A percentile compares a stretch with the other conserved stretches of the same genome.
These are phyloP conservation scores for Dicentrarchus labrax DNA, from an alignment of 2,113 vertebrate genomes.

Conservation along the genomic window DNA sequence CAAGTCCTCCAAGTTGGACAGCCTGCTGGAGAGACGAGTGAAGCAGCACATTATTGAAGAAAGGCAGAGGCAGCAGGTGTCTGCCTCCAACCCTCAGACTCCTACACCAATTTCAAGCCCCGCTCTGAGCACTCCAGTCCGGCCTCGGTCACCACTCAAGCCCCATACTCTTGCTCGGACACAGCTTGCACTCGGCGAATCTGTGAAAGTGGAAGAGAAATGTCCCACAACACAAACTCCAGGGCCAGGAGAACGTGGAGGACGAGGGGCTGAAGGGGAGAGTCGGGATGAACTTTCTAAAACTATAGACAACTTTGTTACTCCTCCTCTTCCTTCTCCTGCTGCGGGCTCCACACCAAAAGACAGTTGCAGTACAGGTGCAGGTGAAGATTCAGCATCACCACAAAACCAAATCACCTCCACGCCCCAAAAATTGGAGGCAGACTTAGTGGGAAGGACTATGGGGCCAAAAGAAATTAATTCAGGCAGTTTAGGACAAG, in stretches of 20 bases:
- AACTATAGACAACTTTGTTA: slow-evolving; percentile 27
- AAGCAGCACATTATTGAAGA: slow-evolving; percentile 95
- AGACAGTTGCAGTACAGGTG: slow-evolving; percentile 64
- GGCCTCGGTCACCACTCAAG: slow-evolving; percentile 67
- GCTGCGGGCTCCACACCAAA: slow-evolving; percentile 49
- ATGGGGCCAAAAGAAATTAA: slow-evolving; percentile 59
- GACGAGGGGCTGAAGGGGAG: slow-evolving; percentile 24
- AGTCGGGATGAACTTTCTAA: slow-evolving; percentile 37
- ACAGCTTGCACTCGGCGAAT: slow-evolving; percentile 28
- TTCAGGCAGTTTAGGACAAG: slow-evolving; percentile 45
- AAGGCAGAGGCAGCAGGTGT: slow-evolving; percentile 87
- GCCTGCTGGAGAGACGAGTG: slow-evolving; percentile 93
- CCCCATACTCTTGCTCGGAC: slow-evolving; percentile 59
- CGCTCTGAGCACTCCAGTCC: slow-evolving; percentile 56
- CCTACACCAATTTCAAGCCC: slow-evolving; percentile 10
- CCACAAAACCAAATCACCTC: slow-evolving; percentile 53
- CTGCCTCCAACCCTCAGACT: slow-evolving; percentile 60
- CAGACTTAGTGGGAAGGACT: slow-evolving; percentile 69
- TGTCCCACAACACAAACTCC: slow-evolving; percentile 31
- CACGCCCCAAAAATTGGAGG: slow-evolving; percentile 45
- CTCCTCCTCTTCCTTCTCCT: slow-evolving; percentile 43
- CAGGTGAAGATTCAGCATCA: slow-evolving; percentile 50
- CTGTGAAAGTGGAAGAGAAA: slow-evolving; percentile 58
- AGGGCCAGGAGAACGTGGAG: slow-evolving; percentile 23
- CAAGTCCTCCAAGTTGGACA: slow-evolving; percentile 94